phyloP scores from a whole-genome alignment of 1,140 invertebrate genomes.

The Muscidifurax raptorellus region DNA sequence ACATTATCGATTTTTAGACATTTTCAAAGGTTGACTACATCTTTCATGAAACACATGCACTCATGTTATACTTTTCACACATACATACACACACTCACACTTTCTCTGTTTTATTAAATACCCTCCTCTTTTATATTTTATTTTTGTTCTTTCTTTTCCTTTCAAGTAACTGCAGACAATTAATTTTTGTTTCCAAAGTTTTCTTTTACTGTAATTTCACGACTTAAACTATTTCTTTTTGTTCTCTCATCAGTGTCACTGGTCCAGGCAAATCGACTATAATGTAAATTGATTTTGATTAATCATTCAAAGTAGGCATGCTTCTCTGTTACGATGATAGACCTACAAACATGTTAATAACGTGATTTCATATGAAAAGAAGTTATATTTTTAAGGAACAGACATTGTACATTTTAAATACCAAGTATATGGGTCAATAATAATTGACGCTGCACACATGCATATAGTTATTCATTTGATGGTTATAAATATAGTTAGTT shows the following conservation, averaged over 20 bases:
- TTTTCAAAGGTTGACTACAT: conserved; percentile 34
- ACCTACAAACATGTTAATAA: conserved; percentile 45
- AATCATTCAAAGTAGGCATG: conserved; percentile 37
- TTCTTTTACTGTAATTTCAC: conserved; percentile 37
- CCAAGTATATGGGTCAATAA: conserved; percentile 20
- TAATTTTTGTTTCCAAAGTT: conserved; percentile 44
- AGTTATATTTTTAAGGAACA: conserved; percentile 47
- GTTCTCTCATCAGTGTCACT: conserved; percentile 45
- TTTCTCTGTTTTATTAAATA: conserved; percentile 26
- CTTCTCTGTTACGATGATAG: conserved; percentile 42
- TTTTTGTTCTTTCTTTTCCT: conserved; percentile 37
- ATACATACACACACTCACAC: conserved; percentile 13
- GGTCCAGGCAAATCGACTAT: conserved; percentile 37
- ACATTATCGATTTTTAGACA: conserved; percentile 26
- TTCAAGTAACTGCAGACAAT: conserved; percentile 19
- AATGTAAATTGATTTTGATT: conserved; percentile 48
- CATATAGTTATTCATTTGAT: conserved; percentile 39
- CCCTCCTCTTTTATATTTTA: conserved; percentile 8
- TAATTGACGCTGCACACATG: conserved; percentile 27
- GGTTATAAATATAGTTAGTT: conserved; percentile 34
- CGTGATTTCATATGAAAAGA: conserved; percentile 38
- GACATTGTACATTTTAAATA: conserved; percentile 49
- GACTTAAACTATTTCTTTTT: conserved; percentile 48
- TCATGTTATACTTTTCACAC: conserved; percentile 21
- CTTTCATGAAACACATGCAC: conserved; percentile 46